Percentiles rank a stretch among this genome's conserved stretches.
These are phyloP conservation scores for Channa argus DNA, from an alignment of 2,113 vertebrate species.

Conservation along the genomic window DNA sequence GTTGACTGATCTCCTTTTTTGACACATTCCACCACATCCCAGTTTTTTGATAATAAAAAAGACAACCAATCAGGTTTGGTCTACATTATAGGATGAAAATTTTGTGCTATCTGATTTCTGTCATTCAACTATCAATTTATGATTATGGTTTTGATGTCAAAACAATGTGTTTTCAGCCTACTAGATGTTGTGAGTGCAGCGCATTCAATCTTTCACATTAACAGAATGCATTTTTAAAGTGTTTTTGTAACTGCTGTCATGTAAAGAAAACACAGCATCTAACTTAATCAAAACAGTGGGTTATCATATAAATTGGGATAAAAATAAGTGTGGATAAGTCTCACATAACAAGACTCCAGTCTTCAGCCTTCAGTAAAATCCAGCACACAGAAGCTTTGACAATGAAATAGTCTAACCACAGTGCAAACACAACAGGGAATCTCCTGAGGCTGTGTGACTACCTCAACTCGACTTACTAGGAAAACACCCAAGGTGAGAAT, in stretches of 20 bases:
- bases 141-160: background rate
- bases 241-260: background rate
- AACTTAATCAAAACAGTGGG: constrained; percentile 2
- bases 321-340: constrained; percentile 13
- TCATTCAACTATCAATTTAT: background rate
- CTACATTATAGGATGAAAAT: no score
- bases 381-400: constrained; percentile 42
- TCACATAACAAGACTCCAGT: constrained; percentile 24
- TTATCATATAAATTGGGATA: background rate
- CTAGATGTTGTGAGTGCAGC: background rate
- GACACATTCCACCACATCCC: no score
- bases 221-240: background rate
- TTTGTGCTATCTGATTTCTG: no score
- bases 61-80: no score
- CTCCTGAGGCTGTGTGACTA: constrained; percentile 48
- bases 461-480: constrained; percentile 38
- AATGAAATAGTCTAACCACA: constrained; percentile 40
- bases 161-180: background rate
- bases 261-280: background rate
- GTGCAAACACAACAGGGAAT: constrained; percentile 56
- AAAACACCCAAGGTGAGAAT: constrained; percentile 61
- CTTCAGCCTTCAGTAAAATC: constrained; percentile 32
- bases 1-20: no score
- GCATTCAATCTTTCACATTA: background rate
- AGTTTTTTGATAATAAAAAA: background rate